These are phyloP conservation scores for Stenotaenia linearis DNA, from an alignment of 2,888 invertebrate genomes.

Conservation along the genomic window DNA sequence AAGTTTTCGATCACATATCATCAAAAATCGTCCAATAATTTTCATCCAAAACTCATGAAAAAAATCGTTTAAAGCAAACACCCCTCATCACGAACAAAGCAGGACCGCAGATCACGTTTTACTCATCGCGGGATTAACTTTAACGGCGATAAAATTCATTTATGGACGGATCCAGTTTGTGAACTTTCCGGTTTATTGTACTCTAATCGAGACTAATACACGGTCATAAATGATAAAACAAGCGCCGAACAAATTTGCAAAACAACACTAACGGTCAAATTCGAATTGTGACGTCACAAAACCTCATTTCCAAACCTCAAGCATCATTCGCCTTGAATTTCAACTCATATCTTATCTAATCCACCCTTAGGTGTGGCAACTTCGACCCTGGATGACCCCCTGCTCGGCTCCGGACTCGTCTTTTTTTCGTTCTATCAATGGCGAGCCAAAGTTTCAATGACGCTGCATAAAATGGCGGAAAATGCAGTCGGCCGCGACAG, in stretches of 20 bases:
- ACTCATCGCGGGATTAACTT: background rate
- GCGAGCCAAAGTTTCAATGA: background rate
- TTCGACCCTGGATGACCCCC: background rate
- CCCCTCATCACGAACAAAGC: background rate
- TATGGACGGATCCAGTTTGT: background rate
- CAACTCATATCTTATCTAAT: background rate
- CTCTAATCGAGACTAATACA: background rate
- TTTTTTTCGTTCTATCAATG: background rate
- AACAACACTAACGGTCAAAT: too few species aligned
- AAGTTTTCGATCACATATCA: too few species aligned
- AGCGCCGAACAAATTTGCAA: background rate
- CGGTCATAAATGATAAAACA: conserved; percentile 5
- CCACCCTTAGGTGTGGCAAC: background rate
- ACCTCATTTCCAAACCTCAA: too few species aligned
- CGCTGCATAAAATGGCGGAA: background rate
- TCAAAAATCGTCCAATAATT: too few species aligned
- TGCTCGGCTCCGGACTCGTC: background rate
- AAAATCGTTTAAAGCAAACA: too few species aligned
- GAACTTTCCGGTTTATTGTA: background rate
- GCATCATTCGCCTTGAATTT: too few species aligned
- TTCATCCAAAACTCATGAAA: too few species aligned
- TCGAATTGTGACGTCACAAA: too few species aligned
- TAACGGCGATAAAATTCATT: background rate
- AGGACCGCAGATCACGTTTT: background rate
- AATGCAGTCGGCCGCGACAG: background rate